phyloP scores from a whole-genome alignment of 2,797 vertebrate species.

The Catamblyrhynchus diadema region DNA sequence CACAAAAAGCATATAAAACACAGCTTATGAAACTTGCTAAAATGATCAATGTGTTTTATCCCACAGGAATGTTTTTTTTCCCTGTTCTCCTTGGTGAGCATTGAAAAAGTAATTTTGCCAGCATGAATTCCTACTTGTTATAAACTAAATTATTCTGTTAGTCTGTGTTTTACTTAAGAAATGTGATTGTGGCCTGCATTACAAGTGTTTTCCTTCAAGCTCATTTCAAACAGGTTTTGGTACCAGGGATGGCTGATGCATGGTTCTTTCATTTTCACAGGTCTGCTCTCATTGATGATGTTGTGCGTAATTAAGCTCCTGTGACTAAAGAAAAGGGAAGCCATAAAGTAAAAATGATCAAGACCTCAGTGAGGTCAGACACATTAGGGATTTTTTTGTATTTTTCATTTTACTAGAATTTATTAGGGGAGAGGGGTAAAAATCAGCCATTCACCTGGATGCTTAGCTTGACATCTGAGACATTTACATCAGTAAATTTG shows the following conservation, averaged over 20 bases:
- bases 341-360: not conserved
- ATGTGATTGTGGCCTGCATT: not conserved
- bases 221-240: not conserved
- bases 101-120: constrained; percentile 1
- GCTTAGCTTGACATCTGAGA: not conserved
- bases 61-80: not conserved
- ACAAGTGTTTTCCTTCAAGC: not conserved
- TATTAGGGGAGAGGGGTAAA: not conserved
- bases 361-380: not conserved
- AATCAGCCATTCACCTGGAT: not conserved
- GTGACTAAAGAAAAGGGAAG: not conserved
- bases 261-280: not conserved
- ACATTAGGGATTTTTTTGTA: not conserved
- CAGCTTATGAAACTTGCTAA: not conserved
- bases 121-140: not conserved
- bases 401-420: not conserved
- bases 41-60: not conserved
- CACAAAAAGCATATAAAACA: not conserved
- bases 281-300: not conserved
- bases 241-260: not conserved
- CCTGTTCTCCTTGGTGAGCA: not conserved
- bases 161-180: not conserved
- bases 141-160: not conserved
- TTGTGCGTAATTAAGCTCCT: not conserved
- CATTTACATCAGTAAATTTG: not conserved